Evolutionary conservation across 2,113 vertebrate genomes (phyloP).

Genomic region (Dolichallabes microphthalmus): DNA sequence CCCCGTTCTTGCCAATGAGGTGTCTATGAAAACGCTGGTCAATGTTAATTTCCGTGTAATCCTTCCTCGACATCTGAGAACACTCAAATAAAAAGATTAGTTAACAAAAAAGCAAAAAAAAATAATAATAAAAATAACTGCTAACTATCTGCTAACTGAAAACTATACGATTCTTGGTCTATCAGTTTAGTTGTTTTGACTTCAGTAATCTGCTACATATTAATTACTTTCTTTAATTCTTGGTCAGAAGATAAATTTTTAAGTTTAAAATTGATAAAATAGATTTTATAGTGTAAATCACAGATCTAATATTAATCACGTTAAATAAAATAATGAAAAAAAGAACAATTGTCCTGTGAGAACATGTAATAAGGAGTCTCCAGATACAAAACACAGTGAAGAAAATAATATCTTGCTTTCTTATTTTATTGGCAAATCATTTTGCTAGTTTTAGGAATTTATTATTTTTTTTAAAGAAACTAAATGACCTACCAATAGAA

Average conservation of each 20-base stretch:
- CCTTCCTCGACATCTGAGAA: slow-evolving; percentile 76
- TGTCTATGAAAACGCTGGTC: slow-evolving; percentile 79
- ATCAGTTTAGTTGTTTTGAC: neutral
- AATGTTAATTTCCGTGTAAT: slow-evolving; percentile 78
- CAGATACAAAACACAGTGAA: no score
- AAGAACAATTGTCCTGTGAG: neutral
- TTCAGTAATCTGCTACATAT: neutral
- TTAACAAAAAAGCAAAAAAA: neutral
- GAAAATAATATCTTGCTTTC: neutral
- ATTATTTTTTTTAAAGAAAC: no score
- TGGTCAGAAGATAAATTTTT: no score
- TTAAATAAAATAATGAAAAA: no score
- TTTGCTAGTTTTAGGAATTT: no score
- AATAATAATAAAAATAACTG: neutral
- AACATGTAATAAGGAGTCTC: neutral
- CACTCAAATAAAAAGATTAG: neutral
- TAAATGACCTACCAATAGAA: no score
- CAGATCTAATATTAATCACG: neutral
- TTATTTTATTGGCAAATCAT: no score
- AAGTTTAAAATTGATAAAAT: no score
- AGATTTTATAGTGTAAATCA: no score
- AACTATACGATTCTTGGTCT: neutral
- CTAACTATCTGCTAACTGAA: neutral
- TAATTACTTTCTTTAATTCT: neutral
- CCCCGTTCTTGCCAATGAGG: slow-evolving; percentile 77